Evolutionary conservation across 2,113 vertebrate genomes (phyloP).

Genomic region (Cinclus mexicanus): DNA sequence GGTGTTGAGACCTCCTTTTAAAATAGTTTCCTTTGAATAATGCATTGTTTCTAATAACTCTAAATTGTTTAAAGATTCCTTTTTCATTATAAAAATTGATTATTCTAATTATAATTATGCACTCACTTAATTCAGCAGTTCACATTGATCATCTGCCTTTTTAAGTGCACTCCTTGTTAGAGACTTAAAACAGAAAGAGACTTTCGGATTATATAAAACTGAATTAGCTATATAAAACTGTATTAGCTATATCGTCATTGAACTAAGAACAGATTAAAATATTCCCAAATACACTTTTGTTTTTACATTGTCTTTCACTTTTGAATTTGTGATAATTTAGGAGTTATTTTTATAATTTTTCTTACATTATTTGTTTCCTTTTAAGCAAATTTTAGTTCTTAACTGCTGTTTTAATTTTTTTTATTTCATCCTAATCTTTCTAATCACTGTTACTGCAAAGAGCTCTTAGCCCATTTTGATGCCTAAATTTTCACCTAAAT

Average conservation of each 20-base stretch:
- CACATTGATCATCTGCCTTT: slow-evolving; percentile 8
- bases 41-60: slow-evolving; percentile 46
- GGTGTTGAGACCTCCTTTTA: background rate
- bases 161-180: background rate
- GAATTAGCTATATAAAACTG: background rate
- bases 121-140: slow-evolving; percentile 35
- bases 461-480: background rate
- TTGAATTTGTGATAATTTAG: background rate
- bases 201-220: background rate
- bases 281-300: background rate
- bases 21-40: slow-evolving; percentile 55
- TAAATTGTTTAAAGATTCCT: slow-evolving; percentile 12
- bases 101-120: slow-evolving; percentile 55
- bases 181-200: background rate
- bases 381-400: background rate
- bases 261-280: background rate
- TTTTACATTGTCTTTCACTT: background rate
- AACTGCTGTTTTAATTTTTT: background rate
- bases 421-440: background rate
- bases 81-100: slow-evolving; percentile 51
- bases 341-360: background rate
- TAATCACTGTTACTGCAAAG: background rate
- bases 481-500: background rate
- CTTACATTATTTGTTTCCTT: background rate
- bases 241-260: background rate